A percentile compares a stretch with the other conserved stretches of the same genome.
Conservation (phyloP, 2,113 vertebrate species). For the Protobothrops flavoviridis region DNA sequence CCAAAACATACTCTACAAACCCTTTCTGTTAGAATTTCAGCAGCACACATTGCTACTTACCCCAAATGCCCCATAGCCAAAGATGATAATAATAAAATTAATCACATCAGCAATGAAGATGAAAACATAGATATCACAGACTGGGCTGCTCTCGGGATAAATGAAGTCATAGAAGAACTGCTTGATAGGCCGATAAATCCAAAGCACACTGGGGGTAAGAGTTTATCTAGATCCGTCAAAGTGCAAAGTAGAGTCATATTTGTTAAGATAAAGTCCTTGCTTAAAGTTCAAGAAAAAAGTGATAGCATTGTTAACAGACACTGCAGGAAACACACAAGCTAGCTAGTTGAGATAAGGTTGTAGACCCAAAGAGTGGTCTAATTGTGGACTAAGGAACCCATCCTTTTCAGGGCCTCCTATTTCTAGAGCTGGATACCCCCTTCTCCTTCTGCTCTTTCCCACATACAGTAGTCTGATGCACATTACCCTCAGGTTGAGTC, state of each 20-base stretch:
- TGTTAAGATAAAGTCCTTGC: not conserved
- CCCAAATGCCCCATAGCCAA: conserved; percentile 78
- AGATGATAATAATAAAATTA: conserved; percentile 76
- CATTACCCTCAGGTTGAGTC: not conserved
- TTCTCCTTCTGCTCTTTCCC: not conserved
- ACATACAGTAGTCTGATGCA: not conserved
- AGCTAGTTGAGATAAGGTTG: not conserved
- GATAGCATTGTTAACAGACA: not conserved
- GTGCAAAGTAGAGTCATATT: not conserved
- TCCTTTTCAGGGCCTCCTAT: not conserved
- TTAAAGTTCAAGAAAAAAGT: not conserved
- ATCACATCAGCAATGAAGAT: conserved; percentile 75
- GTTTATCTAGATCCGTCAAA: not conserved
- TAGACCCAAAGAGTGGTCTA: not conserved
- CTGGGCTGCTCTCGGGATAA: conserved; percentile 73
- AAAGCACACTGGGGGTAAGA: conserved; percentile 58
- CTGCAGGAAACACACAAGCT: not conserved
- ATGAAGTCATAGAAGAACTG: conserved; percentile 80
- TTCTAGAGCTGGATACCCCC: not conserved
- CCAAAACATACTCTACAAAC: not conserved
- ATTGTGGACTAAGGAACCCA: not conserved
- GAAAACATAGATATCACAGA: conserved; percentile 69
- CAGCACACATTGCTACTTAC: conserved; percentile 50
- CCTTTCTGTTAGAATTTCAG: not conserved
- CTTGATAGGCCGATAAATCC: conserved; percentile 71